Conservation (phyloP, 1,140 invertebrate species). For the Yoshiicerus persimilis region DNA sequence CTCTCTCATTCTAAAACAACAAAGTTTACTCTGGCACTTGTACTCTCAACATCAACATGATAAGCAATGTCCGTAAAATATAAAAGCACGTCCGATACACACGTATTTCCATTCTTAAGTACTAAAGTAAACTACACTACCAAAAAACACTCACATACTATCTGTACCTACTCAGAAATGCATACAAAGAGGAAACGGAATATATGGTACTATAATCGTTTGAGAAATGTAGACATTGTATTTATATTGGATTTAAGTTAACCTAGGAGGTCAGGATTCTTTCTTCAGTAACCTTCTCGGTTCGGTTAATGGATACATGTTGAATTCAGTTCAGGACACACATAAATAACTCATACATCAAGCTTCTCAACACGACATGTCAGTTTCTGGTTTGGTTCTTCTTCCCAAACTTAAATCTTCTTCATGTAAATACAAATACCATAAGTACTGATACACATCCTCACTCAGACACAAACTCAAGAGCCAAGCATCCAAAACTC, state of each 20-base stretch:
- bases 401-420: neutral
- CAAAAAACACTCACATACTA: neutral
- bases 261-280: constrained; percentile 25
- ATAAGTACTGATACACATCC: neutral
- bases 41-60: neutral
- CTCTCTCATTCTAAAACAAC: neutral
- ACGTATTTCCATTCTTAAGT: neutral
- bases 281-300: neutral
- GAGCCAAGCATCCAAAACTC: neutral
- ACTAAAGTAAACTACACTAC: neutral
- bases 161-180: neutral
- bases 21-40: constrained; percentile 3
- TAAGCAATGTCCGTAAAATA: neutral
- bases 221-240: neutral
- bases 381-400: neutral
- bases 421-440: neutral
- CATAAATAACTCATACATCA: constrained; percentile 30
- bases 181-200: neutral
- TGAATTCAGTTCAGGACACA: constrained; percentile 20
- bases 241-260: neutral
- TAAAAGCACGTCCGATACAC: neutral
- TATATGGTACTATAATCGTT: too few species aligned
- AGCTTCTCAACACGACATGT: constrained; percentile 12
- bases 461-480: too few species aligned
- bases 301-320: constrained; percentile 16